Conservation (phyloP, 2,797 vertebrate species). For the Artibeus jamaicensis region DNA sequence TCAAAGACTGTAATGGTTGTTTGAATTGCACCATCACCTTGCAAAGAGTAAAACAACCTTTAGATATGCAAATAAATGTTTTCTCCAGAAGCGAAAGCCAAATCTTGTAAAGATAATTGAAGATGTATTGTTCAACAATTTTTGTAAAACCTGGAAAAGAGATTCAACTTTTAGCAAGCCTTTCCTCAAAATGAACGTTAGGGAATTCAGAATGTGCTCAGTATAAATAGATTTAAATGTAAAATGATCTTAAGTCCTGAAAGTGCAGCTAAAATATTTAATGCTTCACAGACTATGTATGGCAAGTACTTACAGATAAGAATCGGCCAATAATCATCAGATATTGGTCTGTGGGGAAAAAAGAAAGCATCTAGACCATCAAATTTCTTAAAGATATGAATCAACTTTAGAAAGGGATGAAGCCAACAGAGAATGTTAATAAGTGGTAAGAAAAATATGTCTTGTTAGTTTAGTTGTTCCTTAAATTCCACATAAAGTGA, state of each 20-base stretch:
- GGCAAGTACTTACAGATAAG: constrained; percentile 28
- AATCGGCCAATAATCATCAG: constrained; percentile 1
- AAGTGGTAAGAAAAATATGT: not conserved
- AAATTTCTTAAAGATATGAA: not conserved
- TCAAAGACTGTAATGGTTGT: not conserved
- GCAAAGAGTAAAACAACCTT: not conserved
- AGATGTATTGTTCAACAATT: constrained; percentile 45
- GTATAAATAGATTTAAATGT: constrained; percentile 61
- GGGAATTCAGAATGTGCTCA: constrained; percentile 52
- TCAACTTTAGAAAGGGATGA: not conserved
- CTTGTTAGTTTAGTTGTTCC: not conserved
- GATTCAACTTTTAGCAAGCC: constrained; percentile 20
- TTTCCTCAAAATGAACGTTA: constrained; percentile 25
- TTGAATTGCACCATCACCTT: not conserved
- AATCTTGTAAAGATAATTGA: constrained; percentile 39
- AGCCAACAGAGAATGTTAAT: not conserved
- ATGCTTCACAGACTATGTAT: constrained; percentile 14
- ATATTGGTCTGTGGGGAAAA: not conserved
- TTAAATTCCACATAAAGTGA: not conserved
- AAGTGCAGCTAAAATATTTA: constrained; percentile 55
- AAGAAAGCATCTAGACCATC: not conserved
- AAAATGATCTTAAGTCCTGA: constrained; percentile 52
- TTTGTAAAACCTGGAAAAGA: constrained; percentile 36
- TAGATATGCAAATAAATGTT: not conserved
- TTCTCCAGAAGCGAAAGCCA: constrained; percentile 44